Evolutionary conservation across 1,140 invertebrate species (phyloP), one percentile per base, ranked within the genome.

Genomic region (Drosophila subpulchrella): DNA sequence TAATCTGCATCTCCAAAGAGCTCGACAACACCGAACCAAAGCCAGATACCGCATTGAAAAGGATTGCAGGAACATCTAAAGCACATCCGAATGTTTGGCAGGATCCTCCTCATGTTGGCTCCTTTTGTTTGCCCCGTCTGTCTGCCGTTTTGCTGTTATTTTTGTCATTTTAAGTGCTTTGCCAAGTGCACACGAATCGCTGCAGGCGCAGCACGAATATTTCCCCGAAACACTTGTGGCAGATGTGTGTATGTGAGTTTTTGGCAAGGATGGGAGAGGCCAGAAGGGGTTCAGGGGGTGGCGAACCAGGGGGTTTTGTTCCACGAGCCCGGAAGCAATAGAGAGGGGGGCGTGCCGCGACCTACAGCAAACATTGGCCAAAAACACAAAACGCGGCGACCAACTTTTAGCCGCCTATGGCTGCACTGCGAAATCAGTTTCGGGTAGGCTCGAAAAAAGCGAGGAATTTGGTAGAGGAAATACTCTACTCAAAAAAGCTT

Each of bases 131-230:
- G 75, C 47, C 41, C 53, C 39, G 59, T 58, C 72, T 54, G 66
- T 73, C 76, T 63, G 38, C 12, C 13, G 46, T 65, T 67, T 38
- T 70, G 50, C 75, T 67, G 58, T 68, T 82, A 78, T 82, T 82
- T 82, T 75, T 82, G 79, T 82, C 79, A 82, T 68, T 81, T 82
- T 78, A 74, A 82, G 79, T 78, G 75, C 74, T 68, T 68, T 77
- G 74, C 74, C 74, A 82, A 82, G 74, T 78, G 79, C 74, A 78
- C 79, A 81, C 75, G 78, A 79, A 56, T 53, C 57, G 77, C 76
- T 80, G 72, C 60, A 81, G 76, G 77, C 72, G 59, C 39, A 60
- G 36, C 63, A 80, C 63, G 59, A 66, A 61, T 48, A 76, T 67
- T 60, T 32, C 32, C 41, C 42, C 7, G 44, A 65, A 59, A 72